phyloP scores from a whole-genome alignment of 2,888 invertebrate species.

The Harpalus rufipes region DNA sequence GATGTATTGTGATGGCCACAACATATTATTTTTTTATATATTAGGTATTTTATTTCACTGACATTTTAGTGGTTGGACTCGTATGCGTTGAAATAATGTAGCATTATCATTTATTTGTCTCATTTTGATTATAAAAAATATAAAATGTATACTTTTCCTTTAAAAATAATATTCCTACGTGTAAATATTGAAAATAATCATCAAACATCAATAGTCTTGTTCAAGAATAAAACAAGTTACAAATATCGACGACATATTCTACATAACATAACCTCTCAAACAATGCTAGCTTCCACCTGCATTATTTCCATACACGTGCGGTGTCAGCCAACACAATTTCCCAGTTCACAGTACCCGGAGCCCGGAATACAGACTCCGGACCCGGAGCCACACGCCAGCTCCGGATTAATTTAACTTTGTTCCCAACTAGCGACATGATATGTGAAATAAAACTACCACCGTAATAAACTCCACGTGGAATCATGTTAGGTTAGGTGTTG shows the following conservation, averaged over 20 bases:
- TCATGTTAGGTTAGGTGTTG: conserved; percentile 17
- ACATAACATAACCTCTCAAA: not conserved
- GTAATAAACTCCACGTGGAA: conserved; percentile 29
- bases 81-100: too few relatives aligned
- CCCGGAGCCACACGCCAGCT: not conserved
- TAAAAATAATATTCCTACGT: too few relatives aligned
- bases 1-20: too few relatives aligned
- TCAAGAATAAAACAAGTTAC: not conserved
- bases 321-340: conserved; percentile 5
- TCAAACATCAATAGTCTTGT: not conserved
- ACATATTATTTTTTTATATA: too few relatives aligned
- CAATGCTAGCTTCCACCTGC: not conserved
- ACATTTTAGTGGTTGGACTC: too few relatives aligned
- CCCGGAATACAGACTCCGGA: not conserved
- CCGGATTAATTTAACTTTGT: conserved; percentile 56
- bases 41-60: too few relatives aligned
- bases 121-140: too few relatives aligned
- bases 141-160: too few relatives aligned
- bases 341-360: not conserved
- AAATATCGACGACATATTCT: not conserved
- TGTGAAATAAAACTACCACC: conserved; percentile 43
- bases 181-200: not conserved
- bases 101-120: too few relatives aligned
- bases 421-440: conserved; percentile 48
- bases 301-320: conserved; percentile 1